phyloP scores from a whole-genome alignment of 2,113 vertebrate genomes.

The Microcebus jonahi region DNA sequence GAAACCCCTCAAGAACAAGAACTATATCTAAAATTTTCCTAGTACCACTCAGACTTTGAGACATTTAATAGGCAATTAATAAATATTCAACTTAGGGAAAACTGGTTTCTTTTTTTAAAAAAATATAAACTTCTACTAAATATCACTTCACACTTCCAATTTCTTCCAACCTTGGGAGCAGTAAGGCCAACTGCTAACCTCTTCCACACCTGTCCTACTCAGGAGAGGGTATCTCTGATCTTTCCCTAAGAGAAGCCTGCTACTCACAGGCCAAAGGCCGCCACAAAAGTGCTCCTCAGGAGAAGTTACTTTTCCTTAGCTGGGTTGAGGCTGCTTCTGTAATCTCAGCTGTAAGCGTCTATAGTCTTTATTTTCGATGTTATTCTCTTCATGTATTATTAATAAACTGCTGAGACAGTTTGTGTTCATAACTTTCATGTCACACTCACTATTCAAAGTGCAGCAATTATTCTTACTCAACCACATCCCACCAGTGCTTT shows the following conservation, averaged over 20 bases:
- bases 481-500: neutral
- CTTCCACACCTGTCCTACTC: no score
- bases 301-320: neutral
- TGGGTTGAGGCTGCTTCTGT: neutral
- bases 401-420: neutral
- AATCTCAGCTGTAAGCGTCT: neutral
- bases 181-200: neutral
- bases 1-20: neutral
- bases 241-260: neutral
- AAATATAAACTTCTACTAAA: neutral
- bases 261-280: neutral
- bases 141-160: neutral
- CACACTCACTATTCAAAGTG: neutral
- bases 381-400: neutral
- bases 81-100: neutral
- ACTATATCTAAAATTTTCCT: neutral
- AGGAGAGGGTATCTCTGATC: neutral
- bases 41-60: neutral
- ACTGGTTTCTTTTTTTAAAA: neutral
- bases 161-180: neutral
- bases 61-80: neutral
- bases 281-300: neutral
- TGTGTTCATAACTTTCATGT: neutral
- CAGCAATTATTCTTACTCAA: neutral
- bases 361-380: neutral